Evolutionary conservation across 2,888 invertebrate genomes (phyloP).

Genomic region (Lobophora halterata): DNA sequence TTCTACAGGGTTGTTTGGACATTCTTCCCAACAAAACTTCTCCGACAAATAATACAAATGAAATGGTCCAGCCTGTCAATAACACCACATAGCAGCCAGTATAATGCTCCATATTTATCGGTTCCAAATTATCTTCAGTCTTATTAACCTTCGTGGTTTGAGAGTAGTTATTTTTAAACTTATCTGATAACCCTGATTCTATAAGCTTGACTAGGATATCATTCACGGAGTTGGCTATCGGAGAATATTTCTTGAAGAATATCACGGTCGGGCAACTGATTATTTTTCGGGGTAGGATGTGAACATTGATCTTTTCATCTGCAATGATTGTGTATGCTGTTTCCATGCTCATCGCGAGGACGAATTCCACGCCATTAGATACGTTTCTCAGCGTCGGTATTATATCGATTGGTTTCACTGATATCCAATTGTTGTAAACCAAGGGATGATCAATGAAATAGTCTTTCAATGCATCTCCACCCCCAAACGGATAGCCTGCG

Average conservation of each 20-base stretch:
- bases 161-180: slow-evolving; percentile 45
- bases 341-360: slow-evolving; percentile 53
- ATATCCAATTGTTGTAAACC: slow-evolving; percentile 52
- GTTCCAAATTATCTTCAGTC: slow-evolving; percentile 31
- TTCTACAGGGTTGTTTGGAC: slow-evolving; percentile 8
- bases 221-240: slow-evolving; percentile 46
- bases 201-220: slow-evolving; percentile 44
- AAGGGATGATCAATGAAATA: slow-evolving; percentile 51
- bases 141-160: slow-evolving; percentile 10
- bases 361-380: slow-evolving; percentile 51
- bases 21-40: slow-evolving; percentile 45
- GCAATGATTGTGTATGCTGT: slow-evolving; percentile 41
- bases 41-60: slow-evolving; percentile 44
- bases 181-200: slow-evolving; percentile 54
- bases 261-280: slow-evolving; percentile 49
- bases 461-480: slow-evolving; percentile 54
- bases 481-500: slow-evolving; percentile 55
- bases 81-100: slow-evolving; percentile 58
- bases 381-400: slow-evolving; percentile 40
- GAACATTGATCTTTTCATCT: slow-evolving; percentile 38
- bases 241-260: slow-evolving; percentile 64
- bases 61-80: slow-evolving; percentile 51
- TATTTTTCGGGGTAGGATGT: slow-evolving; percentile 50
- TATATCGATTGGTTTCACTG: slow-evolving; percentile 43
- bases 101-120: slow-evolving; percentile 53